These are phyloP conservation scores for Planococcus citri DNA, from an alignment of 1,140 invertebrate species.

Conservation along the genomic window DNA sequence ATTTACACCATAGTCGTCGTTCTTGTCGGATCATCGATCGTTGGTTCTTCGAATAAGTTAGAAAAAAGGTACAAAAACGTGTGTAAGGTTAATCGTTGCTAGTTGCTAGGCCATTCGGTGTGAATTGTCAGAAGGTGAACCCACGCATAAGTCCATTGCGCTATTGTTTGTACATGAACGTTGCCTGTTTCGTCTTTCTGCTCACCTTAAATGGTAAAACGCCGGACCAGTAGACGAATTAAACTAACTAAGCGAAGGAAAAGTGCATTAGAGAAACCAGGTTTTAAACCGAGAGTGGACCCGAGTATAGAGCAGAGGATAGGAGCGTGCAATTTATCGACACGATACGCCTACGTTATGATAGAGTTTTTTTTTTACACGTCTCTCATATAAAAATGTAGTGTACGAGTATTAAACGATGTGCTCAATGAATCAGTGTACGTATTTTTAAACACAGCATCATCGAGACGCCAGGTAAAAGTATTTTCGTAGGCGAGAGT, in stretches of 20 bases:
- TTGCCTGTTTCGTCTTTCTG: not conserved
- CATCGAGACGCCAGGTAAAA: not conserved
- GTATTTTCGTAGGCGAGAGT: not conserved
- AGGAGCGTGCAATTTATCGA: not conserved
- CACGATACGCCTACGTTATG: not conserved
- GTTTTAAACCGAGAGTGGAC: not conserved
- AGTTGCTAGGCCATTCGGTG: too few species aligned
- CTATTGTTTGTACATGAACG: not conserved
- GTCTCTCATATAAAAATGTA: too few species aligned
- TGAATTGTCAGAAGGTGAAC: not conserved
- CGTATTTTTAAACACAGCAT: too few species aligned
- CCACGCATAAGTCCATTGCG: not conserved
- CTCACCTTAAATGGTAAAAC: conserved; percentile 15
- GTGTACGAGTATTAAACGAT: too few species aligned
- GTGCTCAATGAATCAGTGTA: not conserved
- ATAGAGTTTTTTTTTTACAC: too few species aligned
- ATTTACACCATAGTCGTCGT: too few species aligned
- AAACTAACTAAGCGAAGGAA: too few species aligned
- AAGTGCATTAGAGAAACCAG: not conserved
- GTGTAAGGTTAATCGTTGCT: too few species aligned
- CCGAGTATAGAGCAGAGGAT: too few species aligned
- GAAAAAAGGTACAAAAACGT: too few species aligned
- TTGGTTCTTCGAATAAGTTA: too few species aligned
- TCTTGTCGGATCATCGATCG: too few species aligned
- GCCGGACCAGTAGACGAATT: not conserved